Conservation (phyloP, 2,113 vertebrate genomes). For the Crypturellus undulatus region DNA sequence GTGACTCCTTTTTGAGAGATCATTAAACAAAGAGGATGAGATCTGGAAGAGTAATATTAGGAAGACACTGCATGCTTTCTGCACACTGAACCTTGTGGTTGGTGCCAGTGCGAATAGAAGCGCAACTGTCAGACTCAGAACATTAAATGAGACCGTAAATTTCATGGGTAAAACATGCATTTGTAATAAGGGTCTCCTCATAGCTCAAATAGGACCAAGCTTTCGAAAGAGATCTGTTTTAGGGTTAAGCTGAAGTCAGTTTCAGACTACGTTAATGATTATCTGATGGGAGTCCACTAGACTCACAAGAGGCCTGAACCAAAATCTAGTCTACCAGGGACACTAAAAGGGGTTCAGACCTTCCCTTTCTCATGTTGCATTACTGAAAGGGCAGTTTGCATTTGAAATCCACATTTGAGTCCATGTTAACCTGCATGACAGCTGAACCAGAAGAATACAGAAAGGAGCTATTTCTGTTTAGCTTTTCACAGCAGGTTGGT, state of each 20-base stretch:
- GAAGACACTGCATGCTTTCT: neutral
- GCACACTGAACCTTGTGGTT: neutral
- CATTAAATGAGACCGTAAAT: neutral
- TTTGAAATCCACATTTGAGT: neutral
- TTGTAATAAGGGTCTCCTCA: neutral
- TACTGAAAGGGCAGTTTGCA: neutral
- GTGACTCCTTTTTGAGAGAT: neutral
- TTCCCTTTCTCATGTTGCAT: neutral
- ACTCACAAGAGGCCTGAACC: too few relatives aligned
- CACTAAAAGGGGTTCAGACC: neutral
- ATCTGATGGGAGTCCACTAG: neutral
- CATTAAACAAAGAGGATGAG: neutral
- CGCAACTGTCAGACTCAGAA: too few relatives aligned
- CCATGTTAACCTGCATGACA: neutral
- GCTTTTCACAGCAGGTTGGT: neutral
- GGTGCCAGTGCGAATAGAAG: neutral
- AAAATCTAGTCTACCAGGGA: neutral
- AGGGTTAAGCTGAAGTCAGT: neutral
- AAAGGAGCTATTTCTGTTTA: neutral
- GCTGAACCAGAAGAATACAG: neutral
- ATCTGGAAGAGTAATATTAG: neutral
- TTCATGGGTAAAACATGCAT: neutral
- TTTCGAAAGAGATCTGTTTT: neutral
- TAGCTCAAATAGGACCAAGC: neutral
- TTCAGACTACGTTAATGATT: neutral